Evolutionary conservation across 2,888 invertebrate species (phyloP), one percentile per base, ranked within the genome.

Genomic region (Oscheius sp.): DNA sequence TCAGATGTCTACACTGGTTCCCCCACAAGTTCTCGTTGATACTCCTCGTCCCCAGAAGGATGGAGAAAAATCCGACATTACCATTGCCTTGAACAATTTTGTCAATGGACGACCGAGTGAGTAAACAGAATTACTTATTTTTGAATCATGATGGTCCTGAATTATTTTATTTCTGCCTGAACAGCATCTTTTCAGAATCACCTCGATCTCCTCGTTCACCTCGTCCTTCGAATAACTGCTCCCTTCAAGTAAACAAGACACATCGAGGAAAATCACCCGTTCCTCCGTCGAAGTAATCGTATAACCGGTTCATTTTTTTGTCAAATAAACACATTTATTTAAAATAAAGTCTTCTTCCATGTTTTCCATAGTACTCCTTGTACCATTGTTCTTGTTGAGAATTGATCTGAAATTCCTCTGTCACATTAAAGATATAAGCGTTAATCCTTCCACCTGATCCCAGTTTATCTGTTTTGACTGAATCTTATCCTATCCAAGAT

Each of bases 21-120:
- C 74, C 0, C 74, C 74, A 32, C 74, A 74, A 67, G 74, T 74
- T 26, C 62, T 72, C 44, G 74, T 74, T 44, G 72, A 74, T 47
- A 74, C 74, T 24, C 74, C 74, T 49, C 74, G 74, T 4, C 74
- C 74, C 33, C 67, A 74, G 33, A 62, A 62, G 32, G 47, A 62
- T 14, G 41, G 28, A 1, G 44, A 59, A 3, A 59, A 59, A 44
- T n/a, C 32, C 20, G 59, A 59, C 28, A 26, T 59, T 5, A 30
- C 59, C 17, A 59, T 59, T 30, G 59, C 59, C 9, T 20, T 59
- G 41, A 59, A 44, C 44, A 44, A 22, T 3, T 59, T 22, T 28
- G 44, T 59, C 22, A 41, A 38, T 14, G 28, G 5, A 14, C 20
- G 59, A 44, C 59, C 59, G n/a, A 59, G 59, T 59, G 30, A 28